Evolutionary conservation across 37 sponge, comb jelly and placozoan species (phyloP).

Genomic region (Ephydatia muelleri): DNA sequence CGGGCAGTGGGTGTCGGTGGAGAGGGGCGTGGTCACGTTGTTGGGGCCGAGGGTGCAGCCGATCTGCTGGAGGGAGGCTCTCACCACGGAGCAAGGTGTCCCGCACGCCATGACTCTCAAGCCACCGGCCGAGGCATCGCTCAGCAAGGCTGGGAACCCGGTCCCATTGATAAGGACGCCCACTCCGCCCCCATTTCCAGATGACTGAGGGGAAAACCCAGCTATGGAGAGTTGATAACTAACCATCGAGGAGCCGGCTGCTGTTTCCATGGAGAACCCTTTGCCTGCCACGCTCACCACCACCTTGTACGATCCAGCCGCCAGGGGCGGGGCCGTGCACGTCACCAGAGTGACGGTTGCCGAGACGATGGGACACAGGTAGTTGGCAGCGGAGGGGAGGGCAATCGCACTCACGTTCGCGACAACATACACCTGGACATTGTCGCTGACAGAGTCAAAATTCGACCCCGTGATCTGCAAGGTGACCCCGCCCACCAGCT

Average conservation of each 20-base stretch:
- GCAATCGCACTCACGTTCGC: background rate
- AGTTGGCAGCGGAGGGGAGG: background rate
- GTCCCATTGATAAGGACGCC: slow-evolving; percentile 53
- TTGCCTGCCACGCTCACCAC: slow-evolving; percentile 31
- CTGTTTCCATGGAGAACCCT: slow-evolving; percentile 37
- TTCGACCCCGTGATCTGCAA: slow-evolving; percentile 45
- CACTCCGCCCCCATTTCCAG: slow-evolving; percentile 79
- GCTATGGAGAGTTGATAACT: slow-evolving; percentile 28
- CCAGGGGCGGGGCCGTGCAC: slow-evolving; percentile 39
- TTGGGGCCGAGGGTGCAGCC: slow-evolving; percentile 27
- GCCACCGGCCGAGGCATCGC: background rate
- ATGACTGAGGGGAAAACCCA: slow-evolving; percentile 37
- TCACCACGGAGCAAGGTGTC: slow-evolving; percentile 4
- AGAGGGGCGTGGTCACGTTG: background rate
- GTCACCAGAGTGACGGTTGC: slow-evolving; percentile 22
- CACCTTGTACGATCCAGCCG: slow-evolving; percentile 45
- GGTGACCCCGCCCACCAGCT: slow-evolving; percentile 28
- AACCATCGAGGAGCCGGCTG: background rate
- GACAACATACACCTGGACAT: slow-evolving; percentile 11
- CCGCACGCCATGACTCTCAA: slow-evolving; percentile 16
- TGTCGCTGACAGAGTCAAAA: slow-evolving; percentile 5
- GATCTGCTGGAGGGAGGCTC: slow-evolving; percentile 23
- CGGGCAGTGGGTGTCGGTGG: background rate
- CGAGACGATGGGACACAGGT: slow-evolving; percentile 13
- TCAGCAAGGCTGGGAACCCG: slow-evolving; percentile 41